A percentile compares a stretch with the other conserved stretches of the same genome.
phyloP scores from a whole-genome alignment of 2,113 vertebrate species.

The Halcyon malimbica region DNA sequence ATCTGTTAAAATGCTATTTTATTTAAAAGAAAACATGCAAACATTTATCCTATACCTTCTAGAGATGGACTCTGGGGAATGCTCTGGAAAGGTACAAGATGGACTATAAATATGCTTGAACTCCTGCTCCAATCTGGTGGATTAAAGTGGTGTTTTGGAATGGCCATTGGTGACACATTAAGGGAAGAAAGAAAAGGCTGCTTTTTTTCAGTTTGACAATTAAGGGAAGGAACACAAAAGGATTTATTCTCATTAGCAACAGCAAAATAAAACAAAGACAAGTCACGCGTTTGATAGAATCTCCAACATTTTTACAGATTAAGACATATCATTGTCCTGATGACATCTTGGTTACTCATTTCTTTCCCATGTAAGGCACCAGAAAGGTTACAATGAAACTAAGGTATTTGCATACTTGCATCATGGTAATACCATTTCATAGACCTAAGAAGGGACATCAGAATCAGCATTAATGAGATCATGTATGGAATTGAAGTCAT shows the following conservation, averaged over 20 bases:
- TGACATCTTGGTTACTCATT: background rate
- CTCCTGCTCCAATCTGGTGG: background rate
- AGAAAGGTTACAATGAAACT: background rate
- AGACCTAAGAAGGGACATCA: background rate
- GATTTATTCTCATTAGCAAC: background rate
- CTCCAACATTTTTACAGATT: background rate
- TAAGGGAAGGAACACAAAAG: background rate
- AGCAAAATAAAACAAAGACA: background rate
- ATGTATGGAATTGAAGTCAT: background rate
- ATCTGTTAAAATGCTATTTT: background rate
- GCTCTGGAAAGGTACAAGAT: background rate
- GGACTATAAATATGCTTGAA: background rate
- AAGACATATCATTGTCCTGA: no score
- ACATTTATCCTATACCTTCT: background rate
- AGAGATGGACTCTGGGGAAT: background rate
- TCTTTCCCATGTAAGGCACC: background rate
- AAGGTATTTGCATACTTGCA: background rate
- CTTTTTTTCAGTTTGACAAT: background rate
- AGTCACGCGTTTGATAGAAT: background rate
- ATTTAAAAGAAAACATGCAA: background rate
- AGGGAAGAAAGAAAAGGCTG: background rate
- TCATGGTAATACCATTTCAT: background rate
- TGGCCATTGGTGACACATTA: background rate
- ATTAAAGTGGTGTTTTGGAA: background rate
- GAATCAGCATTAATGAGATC: background rate